These are phyloP conservation scores for Linurgus olivaceus DNA, from an alignment of 2,797 vertebrate genomes.

Conservation along the genomic window DNA sequence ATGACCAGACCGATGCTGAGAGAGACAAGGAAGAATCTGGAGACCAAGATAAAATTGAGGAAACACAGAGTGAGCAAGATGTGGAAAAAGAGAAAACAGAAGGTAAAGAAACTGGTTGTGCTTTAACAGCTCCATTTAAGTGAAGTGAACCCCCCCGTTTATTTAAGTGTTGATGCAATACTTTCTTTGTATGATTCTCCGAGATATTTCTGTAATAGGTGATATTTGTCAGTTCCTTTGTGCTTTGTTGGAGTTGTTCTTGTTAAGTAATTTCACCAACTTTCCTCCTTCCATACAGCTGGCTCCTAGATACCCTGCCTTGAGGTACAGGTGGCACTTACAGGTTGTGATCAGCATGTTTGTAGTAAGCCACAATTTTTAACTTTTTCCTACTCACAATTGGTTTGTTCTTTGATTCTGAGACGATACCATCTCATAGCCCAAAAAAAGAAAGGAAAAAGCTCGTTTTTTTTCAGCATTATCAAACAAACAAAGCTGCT, in stretches of 20 bases:
- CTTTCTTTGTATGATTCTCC: not conserved
- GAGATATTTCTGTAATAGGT: not conserved
- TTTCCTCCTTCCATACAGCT: not conserved
- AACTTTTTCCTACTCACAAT: not conserved
- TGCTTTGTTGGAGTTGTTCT: not conserved
- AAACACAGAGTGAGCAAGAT: constrained; percentile 51
- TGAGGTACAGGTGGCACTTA: not conserved
- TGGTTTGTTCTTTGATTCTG: not conserved
- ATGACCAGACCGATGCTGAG: constrained; percentile 73
- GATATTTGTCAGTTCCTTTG: not conserved
- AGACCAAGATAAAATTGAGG: constrained; percentile 70
- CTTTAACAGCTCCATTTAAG: not conserved
- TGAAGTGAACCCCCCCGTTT: not conserved
- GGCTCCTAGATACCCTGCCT: not conserved
- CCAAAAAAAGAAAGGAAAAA: not conserved
- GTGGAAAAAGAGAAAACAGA: constrained; percentile 69
- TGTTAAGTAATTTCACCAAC: not conserved
- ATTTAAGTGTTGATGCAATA: not conserved
- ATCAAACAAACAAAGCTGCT: not conserved
- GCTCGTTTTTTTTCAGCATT: not conserved
- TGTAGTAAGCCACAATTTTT: not conserved
- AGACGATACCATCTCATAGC: not conserved
- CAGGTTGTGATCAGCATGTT: not conserved
- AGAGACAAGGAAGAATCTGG: constrained; percentile 74
- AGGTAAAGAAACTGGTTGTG: constrained; percentile 77